Percentiles rank a stretch among this genome's conserved stretches.
These are phyloP conservation scores for Lagopus muta DNA, from an alignment of 2,113 vertebrate species.

Conservation along the genomic window DNA sequence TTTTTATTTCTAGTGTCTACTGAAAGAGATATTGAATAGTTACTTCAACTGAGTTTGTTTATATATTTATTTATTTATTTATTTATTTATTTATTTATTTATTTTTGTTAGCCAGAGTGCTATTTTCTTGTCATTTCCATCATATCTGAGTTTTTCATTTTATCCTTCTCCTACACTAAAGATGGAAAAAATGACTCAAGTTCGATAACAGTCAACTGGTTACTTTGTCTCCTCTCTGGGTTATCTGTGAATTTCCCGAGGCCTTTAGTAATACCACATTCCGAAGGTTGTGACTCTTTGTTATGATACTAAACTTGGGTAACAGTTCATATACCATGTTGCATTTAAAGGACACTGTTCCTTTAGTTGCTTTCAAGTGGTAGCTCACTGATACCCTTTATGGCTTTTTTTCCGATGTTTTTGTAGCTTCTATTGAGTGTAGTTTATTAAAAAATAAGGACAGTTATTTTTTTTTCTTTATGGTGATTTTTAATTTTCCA, in stretches of 20 bases:
- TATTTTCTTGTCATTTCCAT: background rate
- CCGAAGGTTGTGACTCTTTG: background rate
- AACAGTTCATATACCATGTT: background rate
- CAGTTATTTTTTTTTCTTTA: background rate
- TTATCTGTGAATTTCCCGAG: background rate
- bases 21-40: background rate
- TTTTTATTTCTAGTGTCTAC: background rate
- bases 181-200: background rate
- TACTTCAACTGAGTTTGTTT: background rate
- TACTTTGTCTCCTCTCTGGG: background rate
- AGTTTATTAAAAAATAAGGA: background rate
- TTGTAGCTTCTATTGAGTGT: background rate
- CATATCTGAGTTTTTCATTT: background rate
- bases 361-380: background rate
- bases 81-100: background rate
- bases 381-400: background rate
- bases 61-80: background rate
- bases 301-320: background rate
- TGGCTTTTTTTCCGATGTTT: background rate
- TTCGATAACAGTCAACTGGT: constrained; percentile 33
- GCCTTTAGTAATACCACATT: background rate
- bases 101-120: background rate
- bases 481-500: background rate
- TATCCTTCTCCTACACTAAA: background rate
- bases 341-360: background rate